phyloP scores from a whole-genome alignment of 2,113 vertebrate genomes.

The Ceyx margarethae region DNA sequence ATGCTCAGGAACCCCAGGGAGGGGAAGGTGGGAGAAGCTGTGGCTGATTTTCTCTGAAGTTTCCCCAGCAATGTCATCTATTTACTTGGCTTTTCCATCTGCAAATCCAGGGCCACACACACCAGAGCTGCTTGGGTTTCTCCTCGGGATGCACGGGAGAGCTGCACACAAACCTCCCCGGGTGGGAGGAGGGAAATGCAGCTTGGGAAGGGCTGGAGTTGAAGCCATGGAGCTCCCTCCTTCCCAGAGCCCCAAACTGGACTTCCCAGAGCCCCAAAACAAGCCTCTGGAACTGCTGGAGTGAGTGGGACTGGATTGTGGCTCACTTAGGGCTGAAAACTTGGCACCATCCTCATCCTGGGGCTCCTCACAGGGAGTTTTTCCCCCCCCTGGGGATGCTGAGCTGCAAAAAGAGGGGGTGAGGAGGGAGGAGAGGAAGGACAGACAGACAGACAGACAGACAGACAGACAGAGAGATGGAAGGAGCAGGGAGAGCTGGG shows the following conservation, averaged over 20 bases:
- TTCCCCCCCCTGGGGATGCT: not conserved
- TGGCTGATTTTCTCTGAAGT: slow-evolving; percentile 56
- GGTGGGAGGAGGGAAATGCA: not conserved
- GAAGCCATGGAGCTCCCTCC: not conserved
- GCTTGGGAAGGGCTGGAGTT: not conserved
- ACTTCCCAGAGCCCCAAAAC: not conserved
- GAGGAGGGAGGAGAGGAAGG: not conserved
- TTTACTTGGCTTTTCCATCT: slow-evolving; percentile 38
- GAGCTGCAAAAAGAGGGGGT: not conserved
- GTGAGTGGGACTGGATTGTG: not conserved
- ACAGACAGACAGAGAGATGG: not conserved
- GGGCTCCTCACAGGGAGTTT: not conserved
- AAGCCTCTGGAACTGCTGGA: not conserved
- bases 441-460: accelerated
- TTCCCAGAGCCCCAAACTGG: not conserved
- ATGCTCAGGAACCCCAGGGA: slow-evolving; percentile 63
- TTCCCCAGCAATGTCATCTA: slow-evolving; percentile 33
- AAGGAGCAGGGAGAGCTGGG: not conserved
- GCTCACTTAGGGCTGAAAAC: not conserved
- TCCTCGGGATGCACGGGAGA: slow-evolving; percentile 17
- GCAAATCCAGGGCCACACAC: not conserved
- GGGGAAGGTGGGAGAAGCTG: slow-evolving; percentile 65
- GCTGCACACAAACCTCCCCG: not conserved
- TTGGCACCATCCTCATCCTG: accelerated
- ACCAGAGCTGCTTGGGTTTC: not conserved